Percentiles rank a stretch among this genome's conserved stretches.
These are phyloP conservation scores for Eledona agricola DNA, from an alignment of 2,888 invertebrate species.

Conservation along the genomic window DNA sequence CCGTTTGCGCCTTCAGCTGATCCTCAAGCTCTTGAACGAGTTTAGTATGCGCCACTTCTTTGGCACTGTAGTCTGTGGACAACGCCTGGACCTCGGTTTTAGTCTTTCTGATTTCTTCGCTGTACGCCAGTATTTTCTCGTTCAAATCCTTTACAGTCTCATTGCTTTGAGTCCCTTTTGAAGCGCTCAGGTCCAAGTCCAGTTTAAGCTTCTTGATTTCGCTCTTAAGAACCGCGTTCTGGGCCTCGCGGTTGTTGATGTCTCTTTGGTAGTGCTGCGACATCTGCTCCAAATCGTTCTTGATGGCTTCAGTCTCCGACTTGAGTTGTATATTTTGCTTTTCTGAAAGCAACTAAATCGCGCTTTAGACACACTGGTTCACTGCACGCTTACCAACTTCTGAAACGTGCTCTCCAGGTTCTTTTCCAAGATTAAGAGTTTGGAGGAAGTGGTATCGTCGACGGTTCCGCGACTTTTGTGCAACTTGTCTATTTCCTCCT, in stretches of 20 bases:
- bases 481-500: slow-evolving; percentile 64
- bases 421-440: slow-evolving; percentile 65
- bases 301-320: slow-evolving; percentile 68
- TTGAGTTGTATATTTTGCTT: slow-evolving; percentile 67
- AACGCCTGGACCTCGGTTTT: slow-evolving; percentile 14
- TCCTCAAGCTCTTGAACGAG: slow-evolving; percentile 66
- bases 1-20: slow-evolving; percentile 69
- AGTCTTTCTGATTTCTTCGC: slow-evolving; percentile 23
- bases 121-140: slow-evolving; percentile 50
- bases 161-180: slow-evolving; percentile 51
- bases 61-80: slow-evolving; percentile 42
- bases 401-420: slow-evolving; percentile 69
- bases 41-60: slow-evolving; percentile 44
- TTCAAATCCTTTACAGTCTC: slow-evolving; percentile 49
- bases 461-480: slow-evolving; percentile 58
- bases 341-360: slow-evolving; percentile 65
- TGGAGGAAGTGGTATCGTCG: slow-evolving; percentile 53
- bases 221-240: slow-evolving; percentile 63
- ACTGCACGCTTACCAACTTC: slow-evolving; percentile 63
- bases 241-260: slow-evolving; percentile 67
- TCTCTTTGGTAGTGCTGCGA: slow-evolving; percentile 67
- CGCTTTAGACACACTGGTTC: slow-evolving; percentile 3
- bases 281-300: slow-evolving; percentile 68
- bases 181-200: slow-evolving; percentile 57
- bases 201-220: slow-evolving; percentile 61